These are phyloP conservation scores for Malurus melanocephalus DNA, from an alignment of 2,113 vertebrate genomes.

Conservation along the genomic window DNA sequence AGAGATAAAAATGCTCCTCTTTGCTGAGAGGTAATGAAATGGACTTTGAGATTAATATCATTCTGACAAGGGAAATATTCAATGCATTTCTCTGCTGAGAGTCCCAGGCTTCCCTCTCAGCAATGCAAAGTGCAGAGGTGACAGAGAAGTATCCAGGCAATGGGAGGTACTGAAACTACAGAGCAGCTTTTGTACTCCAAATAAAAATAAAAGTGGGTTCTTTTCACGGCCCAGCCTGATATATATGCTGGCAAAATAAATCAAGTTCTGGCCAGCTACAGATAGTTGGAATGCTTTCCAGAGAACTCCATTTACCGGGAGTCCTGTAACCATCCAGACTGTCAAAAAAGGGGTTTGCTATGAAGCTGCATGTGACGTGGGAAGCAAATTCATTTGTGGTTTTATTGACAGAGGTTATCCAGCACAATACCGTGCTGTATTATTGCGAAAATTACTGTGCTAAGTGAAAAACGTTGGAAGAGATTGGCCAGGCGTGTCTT, in stretches of 20 bases:
- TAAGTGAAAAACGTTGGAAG: not conserved
- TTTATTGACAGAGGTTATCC: conserved; percentile 13
- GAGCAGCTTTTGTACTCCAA: conserved; percentile 43
- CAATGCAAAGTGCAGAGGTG: conserved; percentile 5
- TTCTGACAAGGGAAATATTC: not conserved
- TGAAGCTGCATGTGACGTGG: not conserved
- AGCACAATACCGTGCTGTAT: not conserved
- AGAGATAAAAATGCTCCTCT: not conserved
- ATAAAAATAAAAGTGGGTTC: conserved; percentile 39
- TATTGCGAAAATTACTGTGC: not conserved
- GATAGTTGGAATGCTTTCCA: conserved; percentile 45
- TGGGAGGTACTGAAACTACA: conserved; percentile 31
- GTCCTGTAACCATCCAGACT: not conserved
- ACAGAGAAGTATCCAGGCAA: conserved; percentile 7
- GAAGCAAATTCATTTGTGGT: not conserved
- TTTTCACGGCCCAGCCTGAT: conserved; percentile 20
- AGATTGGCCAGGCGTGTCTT: not conserved
- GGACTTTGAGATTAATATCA: not conserved
- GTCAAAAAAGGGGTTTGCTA: not conserved
- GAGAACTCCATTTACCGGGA: not conserved
- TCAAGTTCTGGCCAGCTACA: conserved; percentile 30
- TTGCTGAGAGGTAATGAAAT: not conserved
- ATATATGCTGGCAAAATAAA: conserved; percentile 45
- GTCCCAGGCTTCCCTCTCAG: not conserved
- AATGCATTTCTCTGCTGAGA: not conserved